Evolutionary conservation across 2,888 invertebrate species (phyloP).

Genomic region (Chrysolina americana): DNA sequence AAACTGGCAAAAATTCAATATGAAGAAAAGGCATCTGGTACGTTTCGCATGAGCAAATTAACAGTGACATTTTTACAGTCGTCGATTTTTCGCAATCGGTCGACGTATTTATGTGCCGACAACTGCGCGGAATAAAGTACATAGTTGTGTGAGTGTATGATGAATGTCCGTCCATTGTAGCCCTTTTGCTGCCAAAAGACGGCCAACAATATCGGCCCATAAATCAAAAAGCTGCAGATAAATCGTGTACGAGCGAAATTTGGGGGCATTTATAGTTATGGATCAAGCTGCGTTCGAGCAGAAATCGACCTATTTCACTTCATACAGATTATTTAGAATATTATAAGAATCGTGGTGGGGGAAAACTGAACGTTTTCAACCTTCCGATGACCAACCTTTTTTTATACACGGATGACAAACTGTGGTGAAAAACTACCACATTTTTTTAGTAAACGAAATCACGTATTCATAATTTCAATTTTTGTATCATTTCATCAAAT

Average conservation of each 20-base stretch:
- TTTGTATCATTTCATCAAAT: too few species aligned
- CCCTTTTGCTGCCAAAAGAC: conserved; percentile 66
- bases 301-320: neutral
- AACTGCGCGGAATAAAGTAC: conserved; percentile 66
- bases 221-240: conserved; percentile 66
- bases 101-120: conserved; percentile 68
- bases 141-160: conserved; percentile 58
- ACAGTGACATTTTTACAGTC: conserved; percentile 68
- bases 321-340: neutral
- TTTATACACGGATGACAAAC: too few species aligned
- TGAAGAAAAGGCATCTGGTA: conserved; percentile 65
- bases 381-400: too few species aligned
- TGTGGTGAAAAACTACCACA: too few species aligned
- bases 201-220: conserved; percentile 68
- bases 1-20: conserved; percentile 60
- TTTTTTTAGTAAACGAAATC: too few species aligned
- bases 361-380: too few species aligned
- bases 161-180: conserved; percentile 66
- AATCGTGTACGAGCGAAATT: conserved; percentile 13
- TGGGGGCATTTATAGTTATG: conserved; percentile 22
- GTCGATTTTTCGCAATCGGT: conserved; percentile 65
- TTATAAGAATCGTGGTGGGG: too few species aligned
- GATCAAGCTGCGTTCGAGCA: conserved; percentile 8
- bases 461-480: too few species aligned
- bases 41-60: conserved; percentile 67